Evolutionary conservation across 2,797 vertebrate species (phyloP).

Genomic region (Diglossa cyanea): DNA sequence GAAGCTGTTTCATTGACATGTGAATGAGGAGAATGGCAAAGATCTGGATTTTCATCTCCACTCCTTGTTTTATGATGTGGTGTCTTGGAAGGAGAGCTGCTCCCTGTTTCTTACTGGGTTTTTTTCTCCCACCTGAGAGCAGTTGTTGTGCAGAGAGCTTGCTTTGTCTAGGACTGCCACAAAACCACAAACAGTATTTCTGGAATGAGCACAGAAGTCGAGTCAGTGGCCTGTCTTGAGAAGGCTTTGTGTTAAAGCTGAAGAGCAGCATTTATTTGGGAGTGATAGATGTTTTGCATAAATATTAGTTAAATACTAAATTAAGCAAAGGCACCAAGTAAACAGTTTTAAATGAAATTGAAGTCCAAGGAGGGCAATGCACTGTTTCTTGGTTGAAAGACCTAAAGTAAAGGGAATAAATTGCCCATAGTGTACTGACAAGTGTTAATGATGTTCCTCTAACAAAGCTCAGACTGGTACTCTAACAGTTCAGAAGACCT

Average conservation of each 20-base stretch:
- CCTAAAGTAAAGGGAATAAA: background rate
- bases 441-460: background rate
- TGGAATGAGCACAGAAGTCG: slow-evolving; percentile 1
- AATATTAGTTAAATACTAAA: background rate
- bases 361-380: background rate
- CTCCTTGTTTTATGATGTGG: background rate
- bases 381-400: background rate
- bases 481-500: background rate
- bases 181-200: slow-evolving; percentile 29
- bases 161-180: slow-evolving; percentile 28
- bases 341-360: background rate
- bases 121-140: background rate
- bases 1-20: background rate
- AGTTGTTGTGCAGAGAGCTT: background rate
- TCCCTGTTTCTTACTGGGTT: background rate
- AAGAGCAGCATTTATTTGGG: background rate
- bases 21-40: background rate
- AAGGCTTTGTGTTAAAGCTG: background rate
- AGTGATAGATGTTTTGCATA: background rate
- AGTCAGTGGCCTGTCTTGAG: background rate
- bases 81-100: background rate
- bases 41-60: background rate
- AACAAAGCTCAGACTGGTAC: background rate
- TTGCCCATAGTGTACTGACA: background rate
- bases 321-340: background rate